Conservation (phyloP, 2,797 vertebrate genomes). For the Clamator glandarius region DNA sequence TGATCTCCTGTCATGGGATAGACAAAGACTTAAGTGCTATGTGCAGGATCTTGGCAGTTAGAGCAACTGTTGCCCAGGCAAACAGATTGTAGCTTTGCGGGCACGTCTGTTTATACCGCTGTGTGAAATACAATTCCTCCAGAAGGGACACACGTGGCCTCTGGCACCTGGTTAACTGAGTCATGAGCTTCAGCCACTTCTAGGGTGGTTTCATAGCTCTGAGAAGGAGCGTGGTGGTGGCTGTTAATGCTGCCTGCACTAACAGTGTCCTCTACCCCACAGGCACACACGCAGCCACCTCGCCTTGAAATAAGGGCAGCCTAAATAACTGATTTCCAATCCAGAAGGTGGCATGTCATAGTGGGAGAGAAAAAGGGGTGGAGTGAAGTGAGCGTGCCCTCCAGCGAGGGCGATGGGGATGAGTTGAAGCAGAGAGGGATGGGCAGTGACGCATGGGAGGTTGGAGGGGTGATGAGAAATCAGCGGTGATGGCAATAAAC, state of each 20-base stretch:
- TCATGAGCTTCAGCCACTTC: background rate
- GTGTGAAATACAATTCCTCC: background rate
- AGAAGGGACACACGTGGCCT: background rate
- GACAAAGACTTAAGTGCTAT: background rate
- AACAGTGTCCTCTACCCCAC: background rate
- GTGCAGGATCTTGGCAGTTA: background rate
- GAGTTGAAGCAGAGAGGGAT: background rate
- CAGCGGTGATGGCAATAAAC: accelerated
- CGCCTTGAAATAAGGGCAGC: conserved; percentile 11
- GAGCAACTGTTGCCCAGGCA: background rate
- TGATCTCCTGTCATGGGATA: background rate
- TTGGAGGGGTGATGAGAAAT: background rate
- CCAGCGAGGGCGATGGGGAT: accelerated
- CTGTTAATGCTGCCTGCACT: background rate
- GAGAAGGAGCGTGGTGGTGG: accelerated
- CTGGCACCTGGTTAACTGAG: background rate
- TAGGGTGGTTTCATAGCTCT: background rate
- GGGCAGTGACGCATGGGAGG: accelerated
- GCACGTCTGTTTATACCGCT: background rate
- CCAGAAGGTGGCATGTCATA: background rate
- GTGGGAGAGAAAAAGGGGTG: background rate
- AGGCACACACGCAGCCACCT: background rate
- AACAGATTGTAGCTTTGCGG: background rate
- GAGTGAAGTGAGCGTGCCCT: background rate
- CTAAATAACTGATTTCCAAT: conserved; percentile 52